phyloP scores from a whole-genome alignment of 2,797 vertebrate genomes.

The Chelidonichthys spinosus region DNA sequence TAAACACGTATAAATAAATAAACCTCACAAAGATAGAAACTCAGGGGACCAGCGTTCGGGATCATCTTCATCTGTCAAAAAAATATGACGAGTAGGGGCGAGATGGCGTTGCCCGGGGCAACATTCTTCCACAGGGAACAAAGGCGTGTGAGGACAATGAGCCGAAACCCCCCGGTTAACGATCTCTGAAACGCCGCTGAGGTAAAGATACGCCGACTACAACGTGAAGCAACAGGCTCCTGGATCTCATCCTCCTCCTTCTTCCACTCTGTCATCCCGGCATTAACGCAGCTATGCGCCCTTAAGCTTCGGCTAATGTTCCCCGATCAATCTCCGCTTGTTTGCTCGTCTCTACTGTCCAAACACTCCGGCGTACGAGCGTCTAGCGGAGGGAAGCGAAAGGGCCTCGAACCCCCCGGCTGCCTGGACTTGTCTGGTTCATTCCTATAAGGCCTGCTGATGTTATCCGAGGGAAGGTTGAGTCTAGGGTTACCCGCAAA shows the following conservation, averaged over 20 bases:
- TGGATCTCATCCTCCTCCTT: too few species aligned
- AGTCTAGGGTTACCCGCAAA: slow-evolving; percentile 20
- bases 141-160: slow-evolving; percentile 22
- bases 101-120: background rate
- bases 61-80: too few species aligned
- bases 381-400: background rate
- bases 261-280: slow-evolving; percentile 50
- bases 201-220: background rate
- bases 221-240: too few species aligned
- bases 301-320: slow-evolving; percentile 32
- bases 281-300: slow-evolving; percentile 42
- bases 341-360: slow-evolving; percentile 63
- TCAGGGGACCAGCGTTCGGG: background rate
- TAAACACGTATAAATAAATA: background rate
- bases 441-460: slow-evolving; percentile 54
- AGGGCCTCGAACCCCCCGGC: too few species aligned
- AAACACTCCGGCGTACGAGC: slow-evolving; percentile 50
- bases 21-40: too few species aligned
- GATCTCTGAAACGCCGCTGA: slow-evolving; percentile 4
- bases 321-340: slow-evolving; percentile 46
- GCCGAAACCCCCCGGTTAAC: slow-evolving; percentile 9
- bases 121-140: slow-evolving; percentile 3
- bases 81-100: background rate
- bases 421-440: slow-evolving; percentile 61
- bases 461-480: slow-evolving; percentile 50